Percentiles rank a stretch among this genome's conserved stretches.
These are phyloP conservation scores for Pogonomyrmex barbatus DNA, from an alignment of 1,140 invertebrate species.

Conservation along the genomic window DNA sequence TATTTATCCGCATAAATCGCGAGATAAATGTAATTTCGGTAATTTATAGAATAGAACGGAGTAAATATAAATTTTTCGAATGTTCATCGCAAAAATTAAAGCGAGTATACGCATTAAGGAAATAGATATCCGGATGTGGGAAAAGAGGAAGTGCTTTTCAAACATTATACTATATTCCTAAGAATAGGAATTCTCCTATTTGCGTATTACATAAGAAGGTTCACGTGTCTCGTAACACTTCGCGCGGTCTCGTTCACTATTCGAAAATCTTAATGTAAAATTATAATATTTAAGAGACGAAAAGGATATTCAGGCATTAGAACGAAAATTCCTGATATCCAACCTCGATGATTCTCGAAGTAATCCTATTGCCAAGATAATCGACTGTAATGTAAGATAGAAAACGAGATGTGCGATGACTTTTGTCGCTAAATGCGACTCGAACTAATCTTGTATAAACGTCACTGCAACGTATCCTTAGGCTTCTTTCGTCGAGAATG, in stretches of 20 bases:
- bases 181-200: conserved; percentile 31
- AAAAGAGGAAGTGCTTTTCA: conserved; percentile 25
- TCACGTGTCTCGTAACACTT: conserved; percentile 43
- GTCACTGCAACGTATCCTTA: conserved; percentile 42
- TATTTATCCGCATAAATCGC: conserved; percentile 2
- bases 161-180: conserved; percentile 37
- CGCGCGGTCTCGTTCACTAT: conserved; percentile 37
- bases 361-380: conserved; percentile 53
- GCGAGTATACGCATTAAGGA: background rate
- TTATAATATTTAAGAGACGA: conserved; percentile 18
- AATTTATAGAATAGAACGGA: background rate
- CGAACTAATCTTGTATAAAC: conserved; percentile 43
- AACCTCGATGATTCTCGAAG: conserved; percentile 31
- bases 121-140: background rate
- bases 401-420: conserved; percentile 16
- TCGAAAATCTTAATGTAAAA: conserved; percentile 50
- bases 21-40: background rate
- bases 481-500: conserved; percentile 31
- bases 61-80: background rate
- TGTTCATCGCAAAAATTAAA: background rate
- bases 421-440: conserved; percentile 13
- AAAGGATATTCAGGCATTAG: background rate
- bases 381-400: conserved; percentile 38
- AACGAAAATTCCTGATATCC: conserved; percentile 4
- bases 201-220: conserved; percentile 39